Percentiles rank a stretch among this genome's conserved stretches.
These are phyloP conservation scores for Mylabris sibirica DNA, from an alignment of 2,888 invertebrate species.

Conservation along the genomic window DNA sequence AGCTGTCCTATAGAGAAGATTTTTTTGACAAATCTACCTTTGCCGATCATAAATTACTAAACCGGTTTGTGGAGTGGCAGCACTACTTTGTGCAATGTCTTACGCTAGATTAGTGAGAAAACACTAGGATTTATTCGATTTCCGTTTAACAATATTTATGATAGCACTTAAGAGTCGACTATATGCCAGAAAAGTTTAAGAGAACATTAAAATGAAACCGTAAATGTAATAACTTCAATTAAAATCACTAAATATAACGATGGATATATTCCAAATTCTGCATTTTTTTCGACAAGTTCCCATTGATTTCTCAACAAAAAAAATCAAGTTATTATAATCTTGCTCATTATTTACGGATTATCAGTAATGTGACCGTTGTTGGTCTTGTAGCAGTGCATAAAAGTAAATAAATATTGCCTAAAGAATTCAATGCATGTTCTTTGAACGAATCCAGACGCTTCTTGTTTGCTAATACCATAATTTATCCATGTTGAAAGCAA, in stretches of 20 bases:
- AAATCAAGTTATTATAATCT: conserved; percentile 17
- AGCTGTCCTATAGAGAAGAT: too few relatives aligned
- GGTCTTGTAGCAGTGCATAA: conserved; percentile 25
- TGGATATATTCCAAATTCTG: not conserved
- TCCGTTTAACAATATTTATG: not conserved
- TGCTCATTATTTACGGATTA: conserved; percentile 38
- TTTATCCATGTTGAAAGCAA: conserved; percentile 21
- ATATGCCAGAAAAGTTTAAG: not conserved
- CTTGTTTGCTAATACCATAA: conserved; percentile 30
- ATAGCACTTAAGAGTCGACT: not conserved
- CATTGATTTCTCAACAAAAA: not conserved
- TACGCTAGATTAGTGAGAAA: too few relatives aligned
- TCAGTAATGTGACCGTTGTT: conserved; percentile 23
- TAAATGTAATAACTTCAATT: conserved; percentile 1
- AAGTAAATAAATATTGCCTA: conserved; percentile 29
- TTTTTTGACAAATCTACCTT: too few relatives aligned
- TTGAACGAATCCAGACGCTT: conserved; percentile 20
- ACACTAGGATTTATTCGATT: not conserved
- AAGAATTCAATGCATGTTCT: conserved; percentile 25
- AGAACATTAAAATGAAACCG: not conserved
- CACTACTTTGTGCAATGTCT: too few relatives aligned
- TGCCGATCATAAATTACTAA: not conserved
- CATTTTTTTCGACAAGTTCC: not conserved
- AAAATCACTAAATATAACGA: not conserved
- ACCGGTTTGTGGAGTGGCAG: too few relatives aligned